Percentiles rank a stretch among this genome's conserved stretches.
Evolutionary conservation across 2,797 vertebrate genomes (phyloP).

Genomic region (Dipus sagitta): DNA sequence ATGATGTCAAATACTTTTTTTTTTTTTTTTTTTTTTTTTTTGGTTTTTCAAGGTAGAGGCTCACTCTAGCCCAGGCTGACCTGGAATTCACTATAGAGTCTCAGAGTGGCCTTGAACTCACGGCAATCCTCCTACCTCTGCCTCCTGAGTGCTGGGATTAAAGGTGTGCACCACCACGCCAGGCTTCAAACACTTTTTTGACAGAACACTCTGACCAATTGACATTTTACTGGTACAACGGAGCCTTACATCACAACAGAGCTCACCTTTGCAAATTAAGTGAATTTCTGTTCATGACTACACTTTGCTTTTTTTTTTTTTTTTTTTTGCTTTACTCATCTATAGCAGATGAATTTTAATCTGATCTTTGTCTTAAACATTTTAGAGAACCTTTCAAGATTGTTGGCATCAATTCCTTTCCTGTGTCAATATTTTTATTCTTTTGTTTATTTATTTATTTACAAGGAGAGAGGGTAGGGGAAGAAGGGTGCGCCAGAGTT

Average conservation of each 20-base stretch:
- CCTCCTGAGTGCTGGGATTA: too few species aligned
- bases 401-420: not conserved
- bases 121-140: too few species aligned
- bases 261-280: not conserved
- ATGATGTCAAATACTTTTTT: constrained; percentile 19
- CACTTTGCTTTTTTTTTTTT: not conserved
- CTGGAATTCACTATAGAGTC: too few species aligned
- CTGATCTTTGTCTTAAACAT: not conserved
- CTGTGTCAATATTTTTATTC: constrained; percentile 20
- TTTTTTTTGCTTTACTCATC: not conserved
- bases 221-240: not conserved
- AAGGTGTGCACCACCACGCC: too few species aligned
- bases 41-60: too few species aligned
- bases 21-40: too few species aligned
- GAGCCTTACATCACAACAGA: not conserved
- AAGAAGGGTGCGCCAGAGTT: too few species aligned
- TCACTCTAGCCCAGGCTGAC: too few species aligned
- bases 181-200: not conserved
- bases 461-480: too few species aligned
- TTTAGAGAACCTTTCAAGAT: constrained; percentile 57
- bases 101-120: too few species aligned
- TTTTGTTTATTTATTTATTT: too few species aligned
- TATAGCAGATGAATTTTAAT: not conserved
- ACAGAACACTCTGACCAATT: not conserved
- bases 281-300: constrained; percentile 22